These are phyloP conservation scores for Protonibea diacanthus DNA, from an alignment of 2,797 vertebrate genomes.

Conservation along the genomic window DNA sequence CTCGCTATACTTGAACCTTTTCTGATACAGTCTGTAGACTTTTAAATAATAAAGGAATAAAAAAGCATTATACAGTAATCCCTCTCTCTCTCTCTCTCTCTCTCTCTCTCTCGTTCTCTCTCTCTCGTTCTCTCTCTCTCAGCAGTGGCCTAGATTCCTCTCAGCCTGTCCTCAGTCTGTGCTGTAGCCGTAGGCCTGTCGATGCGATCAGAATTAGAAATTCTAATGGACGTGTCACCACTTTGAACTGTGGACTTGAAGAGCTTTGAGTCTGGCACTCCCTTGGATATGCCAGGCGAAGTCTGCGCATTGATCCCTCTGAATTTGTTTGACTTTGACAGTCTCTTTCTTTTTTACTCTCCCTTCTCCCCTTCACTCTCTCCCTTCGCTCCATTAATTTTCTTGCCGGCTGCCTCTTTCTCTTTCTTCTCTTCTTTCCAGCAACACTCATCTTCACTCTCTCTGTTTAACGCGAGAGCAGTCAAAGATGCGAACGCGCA, in stretches of 20 bases:
- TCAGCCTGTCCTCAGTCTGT: constrained; percentile 53
- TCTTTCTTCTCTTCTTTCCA: constrained; percentile 51
- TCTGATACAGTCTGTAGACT: neutral
- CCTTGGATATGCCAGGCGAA: constrained; percentile 72
- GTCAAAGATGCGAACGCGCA: constrained; percentile 22
- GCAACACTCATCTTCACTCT: constrained; percentile 20
- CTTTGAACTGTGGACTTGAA: constrained; percentile 83
- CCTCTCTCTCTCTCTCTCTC: constrained; percentile 25
- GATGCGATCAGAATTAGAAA: constrained; percentile 82
- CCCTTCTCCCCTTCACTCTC: constrained; percentile 2
- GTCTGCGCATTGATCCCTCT: constrained; percentile 78
- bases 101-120: constrained; percentile 13
- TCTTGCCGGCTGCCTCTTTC: constrained; percentile 28
- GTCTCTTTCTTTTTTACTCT: constrained; percentile 47
- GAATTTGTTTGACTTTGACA: constrained; percentile 79
- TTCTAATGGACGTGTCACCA: constrained; percentile 79
- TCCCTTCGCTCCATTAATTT: constrained; percentile 32
- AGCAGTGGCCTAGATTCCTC: constrained; percentile 73
- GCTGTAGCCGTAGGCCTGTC: constrained; percentile 72
- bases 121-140: constrained; percentile 26
- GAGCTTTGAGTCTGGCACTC: constrained; percentile 77
- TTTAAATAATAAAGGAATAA: constrained; percentile 30
- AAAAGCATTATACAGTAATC: constrained; percentile 28
- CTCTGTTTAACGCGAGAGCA: constrained; percentile 28
- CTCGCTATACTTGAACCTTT: neutral